Evolutionary conservation across 1,140 invertebrate genomes (phyloP).

Genomic region (Aleiodes sp.): DNA sequence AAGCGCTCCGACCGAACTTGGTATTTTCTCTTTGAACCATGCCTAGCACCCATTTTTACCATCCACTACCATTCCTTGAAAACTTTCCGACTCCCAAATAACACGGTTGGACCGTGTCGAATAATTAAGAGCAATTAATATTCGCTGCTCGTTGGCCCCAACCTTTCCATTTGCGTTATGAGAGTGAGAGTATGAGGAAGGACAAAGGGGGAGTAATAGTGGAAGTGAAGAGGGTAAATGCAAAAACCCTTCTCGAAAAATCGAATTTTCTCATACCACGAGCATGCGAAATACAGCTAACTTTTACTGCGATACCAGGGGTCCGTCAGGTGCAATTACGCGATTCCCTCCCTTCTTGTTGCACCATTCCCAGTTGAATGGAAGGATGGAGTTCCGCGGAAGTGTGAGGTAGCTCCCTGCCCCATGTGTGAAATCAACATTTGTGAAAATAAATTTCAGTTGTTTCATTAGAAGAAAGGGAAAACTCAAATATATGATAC

Average conservation of each 20-base stretch:
- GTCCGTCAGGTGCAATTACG: conserved; percentile 46
- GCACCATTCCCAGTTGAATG: background rate
- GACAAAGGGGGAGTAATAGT: background rate
- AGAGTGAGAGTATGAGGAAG: conserved; percentile 4
- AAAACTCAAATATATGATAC: background rate
- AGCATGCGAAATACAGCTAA: conserved; percentile 9
- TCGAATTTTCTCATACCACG: conserved; percentile 37
- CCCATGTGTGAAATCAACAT: conserved; percentile 44
- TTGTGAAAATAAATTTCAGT: conserved; percentile 47
- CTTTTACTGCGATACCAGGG: background rate
- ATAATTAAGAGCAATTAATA: conserved; percentile 60
- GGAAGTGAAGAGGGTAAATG: background rate
- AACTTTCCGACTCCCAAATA: conserved; percentile 14
- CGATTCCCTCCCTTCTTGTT: background rate
- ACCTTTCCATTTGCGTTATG: conserved; percentile 14
- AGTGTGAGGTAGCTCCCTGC: conserved; percentile 22
- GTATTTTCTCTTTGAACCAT: background rate
- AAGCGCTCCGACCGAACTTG: background rate
- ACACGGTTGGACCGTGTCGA: conserved; percentile 33
- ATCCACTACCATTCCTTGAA: background rate
- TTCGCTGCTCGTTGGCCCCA: conserved; percentile 45
- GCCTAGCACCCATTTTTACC: background rate
- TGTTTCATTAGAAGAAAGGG: background rate
- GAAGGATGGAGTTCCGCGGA: background rate
- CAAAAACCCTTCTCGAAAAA: conserved; percentile 38